Evolutionary conservation across 2,113 vertebrate genomes (phyloP), one percentile per base, ranked within the genome.

Genomic region (Ctenodactylus gundi): DNA sequence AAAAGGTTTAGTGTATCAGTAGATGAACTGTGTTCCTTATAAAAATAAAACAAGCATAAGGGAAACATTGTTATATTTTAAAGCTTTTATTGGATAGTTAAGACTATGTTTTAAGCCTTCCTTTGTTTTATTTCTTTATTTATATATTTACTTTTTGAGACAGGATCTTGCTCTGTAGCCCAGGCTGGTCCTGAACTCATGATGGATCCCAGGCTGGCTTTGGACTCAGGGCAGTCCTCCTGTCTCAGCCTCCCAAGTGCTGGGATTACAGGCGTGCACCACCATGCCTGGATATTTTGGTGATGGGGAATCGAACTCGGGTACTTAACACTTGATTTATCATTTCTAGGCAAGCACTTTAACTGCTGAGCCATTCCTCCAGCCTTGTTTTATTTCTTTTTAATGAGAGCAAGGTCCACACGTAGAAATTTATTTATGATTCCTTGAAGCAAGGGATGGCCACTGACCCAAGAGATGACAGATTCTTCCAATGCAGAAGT

Each of bases 1-100:
- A 23, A 88, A 4, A 64, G 76, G 65, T 88, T 91, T 95, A 36
- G 60, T 62, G 93, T 93, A 68, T 55, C 23, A 65, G 68, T 82
- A 70, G 76, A 41, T 85, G 51, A n/a, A 68, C 39, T 88, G 27
- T 78, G 58, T 94, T 85, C 53, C 62, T 92, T 92, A 18, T 93
- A 81, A 90, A 96, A 93, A 58, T 76, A 91, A 89, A 85, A 55
- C 62, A 91, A 39, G 82, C 94, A 51, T 77, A 94, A 67, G 95
- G 29, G 57, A 90, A 70, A 87, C 14, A 53, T 58, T n/a, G 65
- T 76, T 75, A 41, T 44, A 51, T 34, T 84, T 90, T 85, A 80
- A 88, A 64, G 12, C 20, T 85, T 92, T 85, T 93, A 75, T n/a
- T 86, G 64, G 80, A 86, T 93, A 95, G 65, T 90, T 7, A 49